Evolutionary conservation across 2,113 vertebrate genomes (phyloP), one percentile per base, ranked within the genome.

Genomic region (Perca schrenkii): DNA sequence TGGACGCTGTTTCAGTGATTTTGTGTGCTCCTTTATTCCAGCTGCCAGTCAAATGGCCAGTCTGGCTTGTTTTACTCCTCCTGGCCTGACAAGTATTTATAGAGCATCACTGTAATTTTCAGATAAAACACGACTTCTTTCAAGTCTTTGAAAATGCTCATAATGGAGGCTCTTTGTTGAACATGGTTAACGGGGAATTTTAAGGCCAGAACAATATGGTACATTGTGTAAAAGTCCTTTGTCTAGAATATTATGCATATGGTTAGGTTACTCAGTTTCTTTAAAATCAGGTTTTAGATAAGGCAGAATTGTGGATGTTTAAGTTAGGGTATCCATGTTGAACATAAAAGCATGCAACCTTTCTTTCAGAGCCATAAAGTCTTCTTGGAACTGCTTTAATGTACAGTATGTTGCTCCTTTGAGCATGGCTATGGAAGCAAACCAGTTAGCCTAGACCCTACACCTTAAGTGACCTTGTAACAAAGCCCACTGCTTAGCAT

Each of bases 31-130:
- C 53, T 89, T 79, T 81, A 80, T 86, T 88, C 83, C 83, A 85
- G 86, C 74, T 91, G 90, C 79, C 92, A 86, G 56, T 92, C 89
- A 90, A 91, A 84, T 62, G 47, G 71, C 62, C 73, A 54, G 62
- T n/a, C 28, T 69, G 79, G 63, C 74, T 84, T 76, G n/a, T 84
- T 86, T 77, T 77, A 81, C 64, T 43, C 49, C 62, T 82, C 58
- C 57, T 76, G 61, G 68, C 40, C 61, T 67, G 80, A 78, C 62
- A 77, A 64, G 74, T 80, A 68, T 83, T 85, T 58, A 54, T 54
- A 74, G 69, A 85, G 69, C 46, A 67, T 52, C 21, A 49, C 56
- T 73, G 74, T 79, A 54, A 84, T 85, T 83, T 88, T 66, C n/a
- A 64, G 57, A 91, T 88, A 50, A 78, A 87, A 73, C 66, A 11